phyloP scores from a whole-genome alignment of 2,888 invertebrate species.

The Dynastes tityus region DNA sequence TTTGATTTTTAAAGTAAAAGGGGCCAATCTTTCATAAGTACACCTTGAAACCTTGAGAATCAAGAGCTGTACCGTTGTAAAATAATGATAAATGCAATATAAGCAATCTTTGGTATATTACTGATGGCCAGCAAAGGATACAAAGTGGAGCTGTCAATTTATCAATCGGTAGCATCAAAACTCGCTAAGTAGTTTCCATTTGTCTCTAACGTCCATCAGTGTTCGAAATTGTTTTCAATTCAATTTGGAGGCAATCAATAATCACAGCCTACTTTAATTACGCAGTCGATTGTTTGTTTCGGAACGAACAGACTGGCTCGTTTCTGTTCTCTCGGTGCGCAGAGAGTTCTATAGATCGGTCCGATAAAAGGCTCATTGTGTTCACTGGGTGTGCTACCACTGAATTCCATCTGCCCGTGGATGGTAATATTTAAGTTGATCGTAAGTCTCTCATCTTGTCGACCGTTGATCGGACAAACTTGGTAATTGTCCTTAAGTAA shows the following conservation, averaged over 20 bases:
- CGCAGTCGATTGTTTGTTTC: constrained; percentile 53
- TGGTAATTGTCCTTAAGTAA: constrained; percentile 46
- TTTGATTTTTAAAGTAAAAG: too few species aligned
- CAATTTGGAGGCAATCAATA: constrained; percentile 63
- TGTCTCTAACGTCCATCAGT: constrained; percentile 60
- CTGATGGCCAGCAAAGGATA: constrained; percentile 49
- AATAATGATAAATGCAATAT: background rate
- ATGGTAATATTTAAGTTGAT: constrained; percentile 44
- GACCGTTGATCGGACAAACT: constrained; percentile 38
- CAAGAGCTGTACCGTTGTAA: background rate
- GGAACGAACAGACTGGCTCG: constrained; percentile 44
- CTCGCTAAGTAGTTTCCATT: constrained; percentile 65
- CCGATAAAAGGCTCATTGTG: constrained; percentile 53
- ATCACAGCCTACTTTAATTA: constrained; percentile 59
- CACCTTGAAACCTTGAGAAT: background rate
- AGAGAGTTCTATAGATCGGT: constrained; percentile 48
- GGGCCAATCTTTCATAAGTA: too few species aligned
- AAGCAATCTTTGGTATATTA: constrained; percentile 25
- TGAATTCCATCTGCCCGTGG: constrained; percentile 47
- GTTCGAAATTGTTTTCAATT: constrained; percentile 60
- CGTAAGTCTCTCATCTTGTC: constrained; percentile 45
- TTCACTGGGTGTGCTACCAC: constrained; percentile 52
- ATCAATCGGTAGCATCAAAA: constrained; percentile 63
- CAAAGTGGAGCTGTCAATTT: constrained; percentile 65
- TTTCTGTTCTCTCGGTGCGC: constrained; percentile 30